phyloP scores from a whole-genome alignment of 1,140 invertebrate species.

The Procambarus virginalis region DNA sequence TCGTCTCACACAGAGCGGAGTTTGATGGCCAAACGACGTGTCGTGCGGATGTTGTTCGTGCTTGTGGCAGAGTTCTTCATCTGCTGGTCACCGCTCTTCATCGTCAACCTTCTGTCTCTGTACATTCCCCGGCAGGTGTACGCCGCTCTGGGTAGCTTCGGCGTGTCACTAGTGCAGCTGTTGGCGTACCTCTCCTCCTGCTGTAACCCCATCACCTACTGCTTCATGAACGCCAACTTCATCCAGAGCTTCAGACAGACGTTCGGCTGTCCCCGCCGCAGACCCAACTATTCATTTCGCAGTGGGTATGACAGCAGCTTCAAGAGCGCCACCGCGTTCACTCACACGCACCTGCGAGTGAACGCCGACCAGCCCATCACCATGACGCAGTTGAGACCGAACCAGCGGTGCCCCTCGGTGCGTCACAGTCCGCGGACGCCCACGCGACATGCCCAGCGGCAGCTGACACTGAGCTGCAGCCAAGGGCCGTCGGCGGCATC shows the following conservation, averaged over 20 bases:
- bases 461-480: not conserved
- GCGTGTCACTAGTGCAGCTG: constrained; percentile 86
- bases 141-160: constrained; percentile 81
- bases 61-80: constrained; percentile 94
- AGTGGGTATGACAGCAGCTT: constrained; percentile 5
- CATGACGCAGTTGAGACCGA: not conserved
- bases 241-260: constrained; percentile 84
- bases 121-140: constrained; percentile 84
- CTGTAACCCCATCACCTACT: constrained; percentile 95
- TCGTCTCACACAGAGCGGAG: constrained; percentile 85
- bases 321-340: not conserved
- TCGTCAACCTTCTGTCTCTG: constrained; percentile 86
- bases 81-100: constrained; percentile 93
- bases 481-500: not conserved
- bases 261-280: constrained; percentile 77
- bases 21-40: constrained; percentile 85
- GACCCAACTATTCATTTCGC: not conserved
- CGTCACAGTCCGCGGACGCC: too few species aligned
- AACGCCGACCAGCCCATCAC: not conserved
- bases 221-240: constrained; percentile 94
- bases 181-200: constrained; percentile 90
- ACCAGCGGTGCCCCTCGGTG: not conserved
- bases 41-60: constrained; percentile 93
- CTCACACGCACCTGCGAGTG: not conserved
- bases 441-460: too few species aligned